Evolutionary conservation across 2,113 vertebrate genomes (phyloP), one percentile per base, ranked within the genome.

Genomic region (Gallinago jamesoni): DNA sequence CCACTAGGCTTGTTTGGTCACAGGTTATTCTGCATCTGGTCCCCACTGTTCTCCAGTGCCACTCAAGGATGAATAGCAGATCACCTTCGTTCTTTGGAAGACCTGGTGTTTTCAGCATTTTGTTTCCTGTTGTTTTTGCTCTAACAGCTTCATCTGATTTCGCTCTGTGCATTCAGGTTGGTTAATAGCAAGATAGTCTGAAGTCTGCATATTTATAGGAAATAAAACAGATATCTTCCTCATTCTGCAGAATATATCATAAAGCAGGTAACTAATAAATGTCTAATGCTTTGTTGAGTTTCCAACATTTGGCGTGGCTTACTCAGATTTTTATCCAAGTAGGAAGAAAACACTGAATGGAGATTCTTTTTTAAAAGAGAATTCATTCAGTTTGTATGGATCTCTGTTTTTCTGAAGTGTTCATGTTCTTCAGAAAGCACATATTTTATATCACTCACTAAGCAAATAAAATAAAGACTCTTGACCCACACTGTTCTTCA

Each of bases 401-500:
- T 77, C 80, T 93, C 39, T 94, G 50, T 57, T 90, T 87, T 90
- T 86, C 60, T 85, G 55, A 60, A 60, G 35, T 86, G 30, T 47
- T 80, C 30, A 0, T 84, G 56, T 70, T 84, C 82, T 88, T 95
- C 35, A 39, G 28, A 93, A 86, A 94, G 37, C 55, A 74, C 37
- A 81, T 80, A 91, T 90, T 96, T 79, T 88, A 5, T 81, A 77
- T 50, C 21, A 59, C 21, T 84, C 68, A 48, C 67, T 88, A 85
- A 93, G 47, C 14, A 88, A 94, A 94, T 84, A 94, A 92, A 94
- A 92, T 62, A 83, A 95, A 94, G 41, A 67, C 14, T 90, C 68
- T 89, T 94, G 85, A 88, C 75, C 87, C 47, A 55, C 47, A 72
- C 12, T 66, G 41, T 80, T 90, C 75, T 93, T 89, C 67, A 81